Evolutionary conservation across 1,140 invertebrate genomes (phyloP).

Genomic region (Manduca sexta): DNA sequence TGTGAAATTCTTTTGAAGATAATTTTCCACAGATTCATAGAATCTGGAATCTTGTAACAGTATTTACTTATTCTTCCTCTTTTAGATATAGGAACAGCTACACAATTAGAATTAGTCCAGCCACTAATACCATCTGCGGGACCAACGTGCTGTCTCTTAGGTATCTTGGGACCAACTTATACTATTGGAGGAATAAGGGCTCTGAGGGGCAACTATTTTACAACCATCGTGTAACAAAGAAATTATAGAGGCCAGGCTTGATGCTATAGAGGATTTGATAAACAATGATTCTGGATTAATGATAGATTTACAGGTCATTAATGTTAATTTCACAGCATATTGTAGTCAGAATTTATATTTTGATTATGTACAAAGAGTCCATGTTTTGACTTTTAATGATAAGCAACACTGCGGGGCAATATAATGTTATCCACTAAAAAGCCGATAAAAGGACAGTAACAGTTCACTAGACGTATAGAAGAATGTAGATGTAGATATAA

Average conservation of each 20-base stretch:
- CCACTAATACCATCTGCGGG: slow-evolving; percentile 49
- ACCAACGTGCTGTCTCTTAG: slow-evolving; percentile 77
- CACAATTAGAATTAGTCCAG: slow-evolving; percentile 83
- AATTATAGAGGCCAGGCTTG: slow-evolving; percentile 79
- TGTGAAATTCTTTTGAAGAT: no score
- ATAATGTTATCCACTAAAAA: no score
- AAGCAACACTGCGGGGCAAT: no score
- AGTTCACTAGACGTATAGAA: no score
- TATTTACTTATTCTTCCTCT: slow-evolving; percentile 10
- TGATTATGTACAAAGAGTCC: no score
- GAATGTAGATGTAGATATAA: no score
- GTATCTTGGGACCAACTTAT: slow-evolving; percentile 84
- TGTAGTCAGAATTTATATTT: no score
- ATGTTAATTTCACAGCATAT: not conserved
- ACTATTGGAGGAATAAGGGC: slow-evolving; percentile 84
- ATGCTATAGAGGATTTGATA: slow-evolving; percentile 84
- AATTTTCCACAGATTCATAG: no score
- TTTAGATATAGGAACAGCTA: slow-evolving; percentile 79
- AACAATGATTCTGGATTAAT: slow-evolving; percentile 77
- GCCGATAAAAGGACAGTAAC: no score
- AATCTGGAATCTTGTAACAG: no score
- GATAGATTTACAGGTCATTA: slow-evolving; percentile 58
- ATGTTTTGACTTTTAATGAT: no score
- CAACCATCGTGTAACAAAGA: slow-evolving; percentile 82
- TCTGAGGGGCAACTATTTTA: slow-evolving; percentile 85